These are phyloP conservation scores for Hyalella azteca DNA, from an alignment of 2,888 invertebrate genomes.

Conservation along the genomic window DNA sequence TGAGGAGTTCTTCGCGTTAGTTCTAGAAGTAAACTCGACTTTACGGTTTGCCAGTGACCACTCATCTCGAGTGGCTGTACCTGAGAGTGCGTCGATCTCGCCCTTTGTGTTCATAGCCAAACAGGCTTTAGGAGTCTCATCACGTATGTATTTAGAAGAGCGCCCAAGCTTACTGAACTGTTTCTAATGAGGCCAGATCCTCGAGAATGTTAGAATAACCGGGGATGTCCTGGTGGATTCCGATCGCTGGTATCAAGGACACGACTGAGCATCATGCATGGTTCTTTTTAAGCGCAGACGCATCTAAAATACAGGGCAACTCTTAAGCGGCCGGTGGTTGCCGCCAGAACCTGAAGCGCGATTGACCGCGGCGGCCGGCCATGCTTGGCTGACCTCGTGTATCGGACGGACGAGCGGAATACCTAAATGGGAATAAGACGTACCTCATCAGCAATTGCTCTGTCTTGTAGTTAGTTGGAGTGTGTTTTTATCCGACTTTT, in stretches of 20 bases:
- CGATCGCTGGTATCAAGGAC: slow-evolving; percentile 35
- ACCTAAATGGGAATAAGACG: slow-evolving; percentile 16
- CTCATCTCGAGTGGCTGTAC: neutral
- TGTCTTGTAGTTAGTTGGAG: too few species aligned
- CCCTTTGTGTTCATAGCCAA: neutral
- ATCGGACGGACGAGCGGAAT: neutral
- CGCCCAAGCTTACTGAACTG: slow-evolving; percentile 36
- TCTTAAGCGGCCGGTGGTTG: neutral
- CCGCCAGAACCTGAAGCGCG: slow-evolving; percentile 15
- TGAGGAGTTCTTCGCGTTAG: too few species aligned
- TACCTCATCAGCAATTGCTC: slow-evolving; percentile 8
- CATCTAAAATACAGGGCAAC: neutral
- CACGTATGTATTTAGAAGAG: slow-evolving; percentile 27
- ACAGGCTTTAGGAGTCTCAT: neutral
- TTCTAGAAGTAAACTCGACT: too few species aligned
- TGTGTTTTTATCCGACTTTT: too few species aligned
- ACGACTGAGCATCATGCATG: slow-evolving; percentile 31
- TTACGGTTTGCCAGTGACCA: too few species aligned
- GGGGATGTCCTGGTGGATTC: slow-evolving; percentile 32
- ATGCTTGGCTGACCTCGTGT: slow-evolving; percentile 30
- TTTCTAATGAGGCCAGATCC: slow-evolving; percentile 35
- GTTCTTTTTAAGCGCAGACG: slow-evolving; percentile 19
- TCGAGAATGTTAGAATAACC: slow-evolving; percentile 32
- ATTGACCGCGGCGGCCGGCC: neutral
- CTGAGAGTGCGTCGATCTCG: neutral